Evolutionary conservation across 2,888 invertebrate species (phyloP).

Genomic region (Ypsolopha scabrella): DNA sequence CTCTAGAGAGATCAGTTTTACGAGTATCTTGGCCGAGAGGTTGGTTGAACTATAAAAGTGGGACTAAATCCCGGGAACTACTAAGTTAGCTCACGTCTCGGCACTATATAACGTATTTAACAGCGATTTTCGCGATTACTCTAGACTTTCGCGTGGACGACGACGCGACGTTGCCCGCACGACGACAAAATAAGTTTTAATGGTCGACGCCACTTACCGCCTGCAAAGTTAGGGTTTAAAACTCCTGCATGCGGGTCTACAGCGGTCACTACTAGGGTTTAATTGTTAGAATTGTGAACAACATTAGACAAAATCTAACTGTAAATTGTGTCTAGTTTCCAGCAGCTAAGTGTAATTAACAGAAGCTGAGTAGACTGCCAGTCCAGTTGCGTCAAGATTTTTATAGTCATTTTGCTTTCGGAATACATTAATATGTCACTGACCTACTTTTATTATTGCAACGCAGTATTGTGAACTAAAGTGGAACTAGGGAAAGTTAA

Average conservation of each 20-base stretch:
- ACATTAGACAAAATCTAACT: neutral
- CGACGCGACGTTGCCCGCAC: slow-evolving; percentile 9
- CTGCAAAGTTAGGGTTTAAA: slow-evolving; percentile 23
- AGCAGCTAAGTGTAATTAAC: neutral
- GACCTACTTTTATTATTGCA: too few relatives aligned
- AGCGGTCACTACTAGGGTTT: slow-evolving; percentile 15
- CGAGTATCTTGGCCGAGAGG: neutral
- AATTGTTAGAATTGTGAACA: slow-evolving; percentile 14
- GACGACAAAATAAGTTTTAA: slow-evolving; percentile 37
- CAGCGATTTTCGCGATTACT: slow-evolving; percentile 26
- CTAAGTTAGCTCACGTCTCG: slow-evolving; percentile 4
- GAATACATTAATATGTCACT: too few relatives aligned
- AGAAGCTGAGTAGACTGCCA: too few relatives aligned
- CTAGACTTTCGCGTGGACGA: slow-evolving; percentile 11
- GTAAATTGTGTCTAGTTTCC: neutral
- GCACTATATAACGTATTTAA: slow-evolving; percentile 21
- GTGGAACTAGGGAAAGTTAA: too few relatives aligned
- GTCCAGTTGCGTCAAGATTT: too few relatives aligned
- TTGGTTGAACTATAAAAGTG: neutral
- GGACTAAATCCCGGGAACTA: neutral
- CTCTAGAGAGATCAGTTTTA: neutral
- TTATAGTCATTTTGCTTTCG: too few relatives aligned
- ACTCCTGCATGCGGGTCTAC: slow-evolving; percentile 27
- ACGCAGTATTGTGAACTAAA: too few relatives aligned
- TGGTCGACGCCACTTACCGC: slow-evolving; percentile 30